A percentile compares a stretch with the other conserved stretches of the same genome.
phyloP scores from a whole-genome alignment of 2,888 invertebrate genomes.

The Chorisops tibialis region DNA sequence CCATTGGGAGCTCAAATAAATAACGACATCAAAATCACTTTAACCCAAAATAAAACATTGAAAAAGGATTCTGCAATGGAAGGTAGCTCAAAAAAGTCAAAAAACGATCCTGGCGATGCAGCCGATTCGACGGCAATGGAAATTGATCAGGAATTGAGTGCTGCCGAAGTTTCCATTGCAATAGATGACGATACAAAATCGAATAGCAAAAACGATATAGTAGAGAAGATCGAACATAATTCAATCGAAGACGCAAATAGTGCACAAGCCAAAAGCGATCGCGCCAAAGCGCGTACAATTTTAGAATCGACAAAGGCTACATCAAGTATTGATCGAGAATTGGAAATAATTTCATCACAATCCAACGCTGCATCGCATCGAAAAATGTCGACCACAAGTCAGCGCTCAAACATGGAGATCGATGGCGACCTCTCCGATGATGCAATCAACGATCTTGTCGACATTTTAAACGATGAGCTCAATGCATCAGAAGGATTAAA shows the following conservation, averaged over 20 bases:
- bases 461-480: slow-evolving; percentile 15
- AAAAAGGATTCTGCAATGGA: background rate
- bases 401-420: background rate
- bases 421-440: slow-evolving; percentile 10
- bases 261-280: too few species aligned
- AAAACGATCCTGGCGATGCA: slow-evolving; percentile 6
- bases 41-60: background rate
- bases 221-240: too few species aligned
- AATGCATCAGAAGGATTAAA: background rate
- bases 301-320: background rate
- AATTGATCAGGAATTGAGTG: background rate
- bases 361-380: background rate
- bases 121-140: background rate
- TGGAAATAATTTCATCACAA: slow-evolving; percentile 14
- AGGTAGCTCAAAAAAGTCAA: slow-evolving; percentile 13
- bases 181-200: background rate
- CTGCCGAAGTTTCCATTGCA: background rate
- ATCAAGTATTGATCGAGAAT: slow-evolving; percentile 13
- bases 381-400: background rate
- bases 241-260: too few species aligned
- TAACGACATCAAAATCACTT: too few species aligned
- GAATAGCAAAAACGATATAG: background rate
- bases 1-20: background rate
- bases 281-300: too few species aligned
- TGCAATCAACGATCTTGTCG: slow-evolving; percentile 18